These are phyloP conservation scores for Cancer borealis DNA, from an alignment of 2,888 invertebrate species.

Conservation along the genomic window DNA sequence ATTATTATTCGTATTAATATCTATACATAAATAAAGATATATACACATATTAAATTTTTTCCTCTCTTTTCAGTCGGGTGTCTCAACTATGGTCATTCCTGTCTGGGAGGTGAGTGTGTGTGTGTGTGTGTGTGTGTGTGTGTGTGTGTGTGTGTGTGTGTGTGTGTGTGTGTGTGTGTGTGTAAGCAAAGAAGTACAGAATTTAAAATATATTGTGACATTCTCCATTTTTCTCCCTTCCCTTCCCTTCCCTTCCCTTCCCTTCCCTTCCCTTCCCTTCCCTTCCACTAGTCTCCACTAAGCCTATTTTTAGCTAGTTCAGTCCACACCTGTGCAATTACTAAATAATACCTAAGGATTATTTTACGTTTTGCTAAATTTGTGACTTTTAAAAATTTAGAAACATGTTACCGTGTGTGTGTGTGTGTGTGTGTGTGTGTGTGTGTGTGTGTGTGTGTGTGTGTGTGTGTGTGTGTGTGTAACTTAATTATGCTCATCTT, in stretches of 20 bases:
- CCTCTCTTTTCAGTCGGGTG: background rate
- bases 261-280: background rate
- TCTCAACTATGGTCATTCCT: background rate
- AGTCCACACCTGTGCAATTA: background rate
- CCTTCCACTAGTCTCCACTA: background rate
- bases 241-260: background rate
- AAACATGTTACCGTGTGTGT: background rate
- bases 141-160: constrained; percentile 49
- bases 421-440: too few species aligned
- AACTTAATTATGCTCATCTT: too few species aligned
- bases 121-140: background rate
- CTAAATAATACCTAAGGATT: background rate
- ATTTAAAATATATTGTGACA: background rate
- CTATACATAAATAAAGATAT: background rate
- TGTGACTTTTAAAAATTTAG: background rate
- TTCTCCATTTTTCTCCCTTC: background rate
- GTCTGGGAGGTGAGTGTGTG: constrained; percentile 22
- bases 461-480: too few species aligned
- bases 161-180: constrained; percentile 49
- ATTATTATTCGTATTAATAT: too few species aligned
- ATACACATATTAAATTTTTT: background rate
- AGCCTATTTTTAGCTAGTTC: background rate
- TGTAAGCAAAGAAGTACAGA: background rate
- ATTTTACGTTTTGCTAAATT: background rate
- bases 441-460: too few species aligned